Conservation (phyloP, 2,888 invertebrate species). For the Palloptera scutellata region DNA sequence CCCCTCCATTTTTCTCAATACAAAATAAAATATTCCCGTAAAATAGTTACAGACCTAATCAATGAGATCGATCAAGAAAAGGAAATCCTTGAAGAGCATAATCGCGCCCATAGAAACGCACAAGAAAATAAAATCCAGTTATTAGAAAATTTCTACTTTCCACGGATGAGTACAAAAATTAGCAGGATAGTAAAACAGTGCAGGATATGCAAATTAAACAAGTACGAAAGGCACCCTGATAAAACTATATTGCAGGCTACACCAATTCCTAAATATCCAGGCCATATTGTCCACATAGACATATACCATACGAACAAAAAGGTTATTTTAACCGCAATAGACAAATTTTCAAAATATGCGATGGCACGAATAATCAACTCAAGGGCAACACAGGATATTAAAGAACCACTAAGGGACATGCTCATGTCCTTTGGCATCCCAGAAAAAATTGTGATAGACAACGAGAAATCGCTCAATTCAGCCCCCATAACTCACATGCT, state of each 20-base stretch:
- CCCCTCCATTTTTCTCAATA: conserved; percentile 17
- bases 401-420: conserved; percentile 26
- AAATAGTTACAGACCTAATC: conserved; percentile 9
- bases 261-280: conserved; percentile 18
- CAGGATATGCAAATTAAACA: conserved; percentile 25
- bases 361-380: conserved; percentile 22
- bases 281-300: too few relatives aligned
- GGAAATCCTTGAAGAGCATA: conserved; percentile 19
- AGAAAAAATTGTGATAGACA: too few relatives aligned
- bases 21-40: conserved; percentile 15
- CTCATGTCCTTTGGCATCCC: conserved; percentile 23
- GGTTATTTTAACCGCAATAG: conserved; percentile 23
- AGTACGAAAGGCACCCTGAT: conserved; percentile 21
- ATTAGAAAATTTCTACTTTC: conserved; percentile 24
- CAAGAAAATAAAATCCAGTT: conserved; percentile 18
- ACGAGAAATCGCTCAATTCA: too few relatives aligned
- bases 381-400: conserved; percentile 12
- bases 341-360: conserved; percentile 24
- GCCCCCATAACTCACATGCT: conserved; percentile 25
- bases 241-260: conserved; percentile 19
- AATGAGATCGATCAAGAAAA: conserved; percentile 23
- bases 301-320: conserved; percentile 25
- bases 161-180: conserved; percentile 18
- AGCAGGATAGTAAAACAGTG: conserved; percentile 24
- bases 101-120: conserved; percentile 21